Percentiles rank a stretch among this genome's conserved stretches.
These are phyloP conservation scores for Panurus biarmicus DNA, from an alignment of 2,113 vertebrate genomes.

Conservation along the genomic window DNA sequence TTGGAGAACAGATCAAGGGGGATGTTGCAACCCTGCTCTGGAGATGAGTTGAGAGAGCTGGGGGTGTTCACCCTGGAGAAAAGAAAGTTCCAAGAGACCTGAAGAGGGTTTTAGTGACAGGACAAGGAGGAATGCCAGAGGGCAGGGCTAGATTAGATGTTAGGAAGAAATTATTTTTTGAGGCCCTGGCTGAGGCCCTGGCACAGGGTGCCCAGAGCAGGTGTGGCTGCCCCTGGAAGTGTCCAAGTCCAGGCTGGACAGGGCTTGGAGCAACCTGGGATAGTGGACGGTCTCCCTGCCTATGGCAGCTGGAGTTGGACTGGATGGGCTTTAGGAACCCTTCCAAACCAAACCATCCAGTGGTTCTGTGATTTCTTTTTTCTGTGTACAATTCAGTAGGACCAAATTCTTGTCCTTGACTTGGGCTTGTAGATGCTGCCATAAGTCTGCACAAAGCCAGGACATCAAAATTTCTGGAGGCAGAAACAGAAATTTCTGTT, in stretches of 20 bases:
- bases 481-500: neutral
- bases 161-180: neutral
- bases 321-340: neutral
- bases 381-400: neutral
- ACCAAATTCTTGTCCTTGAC: neutral
- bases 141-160: accelerated
- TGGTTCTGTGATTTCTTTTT: neutral
- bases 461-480: neutral
- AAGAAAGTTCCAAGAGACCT: neutral
- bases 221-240: neutral
- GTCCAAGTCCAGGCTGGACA: accelerated
- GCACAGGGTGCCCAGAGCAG: accelerated
- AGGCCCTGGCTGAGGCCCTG: neutral
- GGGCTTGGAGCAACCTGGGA: accelerated
- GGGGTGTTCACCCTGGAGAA: neutral
- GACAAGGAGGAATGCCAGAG: neutral
- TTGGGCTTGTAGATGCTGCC: neutral
- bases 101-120: neutral
- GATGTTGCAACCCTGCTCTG: neutral
- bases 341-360: neutral
- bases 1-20: neutral
- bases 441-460: neutral
- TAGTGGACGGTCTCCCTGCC: neutral
- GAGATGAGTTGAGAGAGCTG: neutral
- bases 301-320: too few species aligned